These are phyloP conservation scores for Paradoxurus hermaphroditus DNA, from an alignment of 2,113 vertebrate species.

Conservation along the genomic window DNA sequence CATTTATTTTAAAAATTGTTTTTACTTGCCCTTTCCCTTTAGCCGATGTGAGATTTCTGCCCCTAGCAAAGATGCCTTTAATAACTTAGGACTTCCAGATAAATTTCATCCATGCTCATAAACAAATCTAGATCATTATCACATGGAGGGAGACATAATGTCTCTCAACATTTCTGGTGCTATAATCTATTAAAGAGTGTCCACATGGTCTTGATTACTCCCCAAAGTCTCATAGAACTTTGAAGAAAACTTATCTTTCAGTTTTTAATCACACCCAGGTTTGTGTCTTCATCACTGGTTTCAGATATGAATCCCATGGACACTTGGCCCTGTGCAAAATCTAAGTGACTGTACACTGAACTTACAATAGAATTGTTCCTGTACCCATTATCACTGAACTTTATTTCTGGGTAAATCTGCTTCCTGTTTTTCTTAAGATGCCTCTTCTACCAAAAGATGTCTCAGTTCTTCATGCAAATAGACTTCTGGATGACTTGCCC, in stretches of 20 bases:
- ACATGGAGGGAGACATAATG: neutral
- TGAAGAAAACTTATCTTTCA: neutral
- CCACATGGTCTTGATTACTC: neutral
- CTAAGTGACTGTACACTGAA: neutral
- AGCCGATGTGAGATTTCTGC: neutral
- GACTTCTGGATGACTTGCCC: neutral
- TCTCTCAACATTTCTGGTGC: neutral
- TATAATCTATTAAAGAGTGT: neutral
- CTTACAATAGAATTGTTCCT: neutral
- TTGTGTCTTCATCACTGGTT: neutral
- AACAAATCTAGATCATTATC: neutral
- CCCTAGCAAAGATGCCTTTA: neutral
- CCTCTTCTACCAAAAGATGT: neutral
- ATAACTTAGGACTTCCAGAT: neutral
- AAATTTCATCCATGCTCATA: neutral
- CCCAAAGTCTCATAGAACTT: neutral
- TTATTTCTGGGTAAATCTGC: neutral
- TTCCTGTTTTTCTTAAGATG: neutral
- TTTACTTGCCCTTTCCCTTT: neutral
- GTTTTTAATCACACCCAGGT: neutral
- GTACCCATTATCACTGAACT: neutral
- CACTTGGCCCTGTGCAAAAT: neutral
- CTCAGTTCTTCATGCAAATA: neutral
- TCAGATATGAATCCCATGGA: neutral
- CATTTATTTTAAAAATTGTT: neutral